Base-by-base conservation (phyloP, 2,888 invertebrate genomes). In the Galerucella nymphaeae region DNA sequence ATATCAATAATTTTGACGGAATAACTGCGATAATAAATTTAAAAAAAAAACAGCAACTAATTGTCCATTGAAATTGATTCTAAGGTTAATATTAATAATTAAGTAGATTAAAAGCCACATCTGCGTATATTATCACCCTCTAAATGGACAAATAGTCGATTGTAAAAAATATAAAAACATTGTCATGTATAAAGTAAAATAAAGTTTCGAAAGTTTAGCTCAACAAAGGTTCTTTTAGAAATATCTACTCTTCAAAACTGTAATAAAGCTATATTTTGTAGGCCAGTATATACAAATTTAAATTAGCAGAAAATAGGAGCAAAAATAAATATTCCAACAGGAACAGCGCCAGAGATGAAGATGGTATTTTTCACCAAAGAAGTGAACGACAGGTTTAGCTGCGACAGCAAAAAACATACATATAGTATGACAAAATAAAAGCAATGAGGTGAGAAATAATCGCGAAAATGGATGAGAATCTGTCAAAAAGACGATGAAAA, bases 131-230 rank as follows among this genome's bases (percentile, higher is more conserved):
- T n/a, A 48, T 48, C 48, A 55, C 20, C 41, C 42, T n/a, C n/a
- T 41, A 42, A 30, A 57, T 14, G 42, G 57, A 55, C 50, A 66
- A 41, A 13, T 38, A 66, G 48, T 23, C 30, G 9, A 10, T 11
- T 41, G 42, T 20, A 30, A 53, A 30, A 66, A 30, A 48, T 55
- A 64, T 13, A 50, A 6, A 65, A 13, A 66, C 42, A 67, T n/a
- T 67, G 67, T 67, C 67, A 67, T 67, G 67, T 58, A 45, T 59
- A 45, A n/a, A 18, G 55, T 30, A 30, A 16, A 16, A 55, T 63
- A 8, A 38, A 38, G 30, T 30, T 66, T 50, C 57, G 41, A 68
- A 68, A 61, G 61, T 59, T 13, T 68, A 68, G 68, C 68, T 45
- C 68, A 68, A 67, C 67, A 67, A 68, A 61, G 61, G 23, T 48